Percentiles rank a stretch among this genome's conserved stretches.
Conservation (phyloP, 2,888 invertebrate species). For the Thereva unica region DNA sequence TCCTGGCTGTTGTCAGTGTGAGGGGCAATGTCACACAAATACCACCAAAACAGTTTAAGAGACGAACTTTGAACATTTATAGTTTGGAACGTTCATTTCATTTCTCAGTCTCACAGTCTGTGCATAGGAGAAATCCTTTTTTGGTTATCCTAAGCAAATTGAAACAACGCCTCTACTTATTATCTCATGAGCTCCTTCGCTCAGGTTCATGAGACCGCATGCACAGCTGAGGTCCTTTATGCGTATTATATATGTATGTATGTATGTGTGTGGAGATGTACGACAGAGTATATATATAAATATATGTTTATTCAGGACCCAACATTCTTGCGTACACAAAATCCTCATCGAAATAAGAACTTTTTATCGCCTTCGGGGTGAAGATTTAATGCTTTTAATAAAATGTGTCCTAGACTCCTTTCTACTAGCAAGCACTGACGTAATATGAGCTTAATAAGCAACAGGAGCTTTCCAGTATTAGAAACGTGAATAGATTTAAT, state of each 20-base stretch:
- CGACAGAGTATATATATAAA: no score
- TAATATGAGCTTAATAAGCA: slow-evolving; percentile 28
- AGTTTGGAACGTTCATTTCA: slow-evolving; percentile 7
- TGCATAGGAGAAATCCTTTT: background rate
- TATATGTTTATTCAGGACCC: background rate
- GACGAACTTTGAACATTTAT: slow-evolving; percentile 28
- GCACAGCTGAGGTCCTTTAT: slow-evolving; percentile 2
- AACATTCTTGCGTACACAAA: background rate
- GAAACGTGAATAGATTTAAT: slow-evolving; percentile 31
- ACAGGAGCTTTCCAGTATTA: slow-evolving; percentile 21
- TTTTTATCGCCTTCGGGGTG: slow-evolving; percentile 24
- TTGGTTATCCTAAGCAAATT: slow-evolving; percentile 13
- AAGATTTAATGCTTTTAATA: slow-evolving; percentile 35
- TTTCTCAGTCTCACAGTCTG: no score
- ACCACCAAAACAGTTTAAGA: slow-evolving; percentile 5
- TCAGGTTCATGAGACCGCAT: background rate
- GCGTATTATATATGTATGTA: background rate
- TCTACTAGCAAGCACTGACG: slow-evolving; percentile 22
- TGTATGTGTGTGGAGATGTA: no score
- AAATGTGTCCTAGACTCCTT: slow-evolving; percentile 25
- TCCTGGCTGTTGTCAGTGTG: no score
- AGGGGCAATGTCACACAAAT: background rate
- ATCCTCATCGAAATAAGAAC: slow-evolving; percentile 7
- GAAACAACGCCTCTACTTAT: slow-evolving; percentile 24
- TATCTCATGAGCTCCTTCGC: background rate